phyloP scores from a whole-genome alignment of 2,113 vertebrate species.

The Cyanoderma ruficeps region DNA sequence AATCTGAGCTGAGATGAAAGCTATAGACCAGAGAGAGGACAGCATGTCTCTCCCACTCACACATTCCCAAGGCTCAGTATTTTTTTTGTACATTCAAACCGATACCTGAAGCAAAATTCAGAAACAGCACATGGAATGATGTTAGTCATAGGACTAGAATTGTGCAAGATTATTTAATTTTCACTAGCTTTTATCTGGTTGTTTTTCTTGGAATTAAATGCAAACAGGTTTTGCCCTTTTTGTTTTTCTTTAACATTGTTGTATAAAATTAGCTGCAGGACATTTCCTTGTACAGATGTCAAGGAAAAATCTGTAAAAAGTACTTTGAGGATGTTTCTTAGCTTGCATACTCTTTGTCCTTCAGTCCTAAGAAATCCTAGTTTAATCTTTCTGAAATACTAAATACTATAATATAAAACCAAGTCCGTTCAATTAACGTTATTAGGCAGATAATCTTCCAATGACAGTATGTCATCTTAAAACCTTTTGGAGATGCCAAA shows the following conservation, averaged over 20 bases:
- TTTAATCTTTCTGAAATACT: background rate
- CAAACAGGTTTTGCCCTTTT: background rate
- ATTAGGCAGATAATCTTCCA: background rate
- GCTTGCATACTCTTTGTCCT: background rate
- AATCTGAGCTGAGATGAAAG: background rate
- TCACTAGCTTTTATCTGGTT: background rate
- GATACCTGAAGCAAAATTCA: slow-evolving; percentile 1
- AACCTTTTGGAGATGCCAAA: background rate
- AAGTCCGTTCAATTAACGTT: background rate
- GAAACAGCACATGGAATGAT: background rate
- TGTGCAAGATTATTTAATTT: background rate
- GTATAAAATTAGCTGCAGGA: background rate
- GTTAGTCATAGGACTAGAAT: background rate
- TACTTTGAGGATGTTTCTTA: background rate
- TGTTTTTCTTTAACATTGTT: background rate
- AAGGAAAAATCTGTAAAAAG: background rate
- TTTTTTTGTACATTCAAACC: background rate
- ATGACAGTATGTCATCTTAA: background rate
- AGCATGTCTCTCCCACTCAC: background rate
- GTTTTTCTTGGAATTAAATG: background rate
- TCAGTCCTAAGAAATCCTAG: background rate
- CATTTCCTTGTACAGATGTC: background rate
- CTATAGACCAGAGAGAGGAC: background rate
- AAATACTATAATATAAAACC: background rate
- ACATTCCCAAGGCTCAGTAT: background rate